These are phyloP conservation scores for Fistularia tabacaria DNA, from an alignment of 2,797 vertebrate genomes.

Conservation along the genomic window DNA sequence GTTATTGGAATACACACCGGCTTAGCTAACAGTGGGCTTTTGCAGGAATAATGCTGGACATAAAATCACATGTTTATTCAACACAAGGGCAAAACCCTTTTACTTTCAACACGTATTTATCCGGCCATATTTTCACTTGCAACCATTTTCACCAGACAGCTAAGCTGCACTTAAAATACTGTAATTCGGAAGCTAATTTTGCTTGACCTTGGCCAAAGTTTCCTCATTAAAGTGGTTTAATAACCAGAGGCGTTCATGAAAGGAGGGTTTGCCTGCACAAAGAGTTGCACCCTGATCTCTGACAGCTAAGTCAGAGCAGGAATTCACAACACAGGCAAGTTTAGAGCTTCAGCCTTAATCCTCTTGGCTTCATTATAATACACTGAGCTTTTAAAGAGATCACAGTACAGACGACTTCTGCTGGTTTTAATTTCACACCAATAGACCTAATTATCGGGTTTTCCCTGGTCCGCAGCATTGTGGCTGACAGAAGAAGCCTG, in stretches of 20 bases:
- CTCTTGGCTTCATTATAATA: constrained; percentile 76
- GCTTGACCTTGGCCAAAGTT: constrained; percentile 77
- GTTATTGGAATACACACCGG: constrained; percentile 70
- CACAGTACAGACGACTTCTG: constrained; percentile 73
- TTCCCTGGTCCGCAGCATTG: constrained; percentile 60
- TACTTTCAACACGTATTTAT: constrained; percentile 57
- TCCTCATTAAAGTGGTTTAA: constrained; percentile 78
- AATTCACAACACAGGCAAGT: constrained; percentile 75
- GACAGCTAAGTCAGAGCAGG: constrained; percentile 73
- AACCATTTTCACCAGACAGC: constrained; percentile 61
- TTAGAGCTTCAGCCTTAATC: constrained; percentile 75
- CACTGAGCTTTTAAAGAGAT: constrained; percentile 76
- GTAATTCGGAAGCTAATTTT: constrained; percentile 73
- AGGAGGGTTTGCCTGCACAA: constrained; percentile 73
- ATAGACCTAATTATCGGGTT: constrained; percentile 78
- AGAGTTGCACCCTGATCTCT: constrained; percentile 76
- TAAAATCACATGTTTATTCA: constrained; percentile 56
- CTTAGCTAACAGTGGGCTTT: constrained; percentile 60
- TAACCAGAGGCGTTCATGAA: constrained; percentile 74
- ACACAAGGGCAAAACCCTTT: constrained; percentile 60
- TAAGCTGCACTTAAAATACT: constrained; percentile 73
- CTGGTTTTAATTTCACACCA: constrained; percentile 79
- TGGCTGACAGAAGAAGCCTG: constrained; percentile 64
- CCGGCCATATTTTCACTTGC: constrained; percentile 45
- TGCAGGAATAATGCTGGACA: constrained; percentile 49